Evolutionary conservation across 2,888 invertebrate genomes (phyloP).

Genomic region (Athripsodes cinereus): DNA sequence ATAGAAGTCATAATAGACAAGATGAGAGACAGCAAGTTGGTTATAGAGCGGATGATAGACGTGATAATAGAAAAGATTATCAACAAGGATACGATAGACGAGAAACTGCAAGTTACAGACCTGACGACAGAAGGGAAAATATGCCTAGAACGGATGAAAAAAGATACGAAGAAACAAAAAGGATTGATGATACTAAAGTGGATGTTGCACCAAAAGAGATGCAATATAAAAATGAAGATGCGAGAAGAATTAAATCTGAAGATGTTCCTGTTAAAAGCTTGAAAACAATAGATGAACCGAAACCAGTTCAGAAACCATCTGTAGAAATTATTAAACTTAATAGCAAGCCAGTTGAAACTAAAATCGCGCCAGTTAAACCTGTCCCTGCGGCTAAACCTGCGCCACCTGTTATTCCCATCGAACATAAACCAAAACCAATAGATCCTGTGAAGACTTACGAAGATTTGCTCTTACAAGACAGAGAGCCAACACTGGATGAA

Average conservation of each 20-base stretch:
- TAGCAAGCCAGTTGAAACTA: neutral
- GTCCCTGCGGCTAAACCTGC: neutral
- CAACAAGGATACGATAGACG: neutral
- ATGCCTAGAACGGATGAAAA: neutral
- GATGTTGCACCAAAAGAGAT: neutral
- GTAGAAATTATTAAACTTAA: neutral
- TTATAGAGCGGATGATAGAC: conserved; percentile 9
- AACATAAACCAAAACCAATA: neutral
- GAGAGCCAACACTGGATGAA: conserved; percentile 18
- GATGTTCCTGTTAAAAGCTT: neutral
- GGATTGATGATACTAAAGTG: neutral
- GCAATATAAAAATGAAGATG: neutral
- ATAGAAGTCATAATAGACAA: conserved; percentile 5
- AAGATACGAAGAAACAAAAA: neutral
- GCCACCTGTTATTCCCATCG: neutral
- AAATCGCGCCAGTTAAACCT: neutral
- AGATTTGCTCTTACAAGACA: conserved; percentile 2
- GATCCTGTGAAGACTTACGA: conserved; percentile 4
- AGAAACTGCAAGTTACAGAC: neutral
- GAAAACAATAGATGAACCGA: neutral
- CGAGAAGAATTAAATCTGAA: neutral
- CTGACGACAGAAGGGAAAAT: neutral
- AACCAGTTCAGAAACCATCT: neutral
- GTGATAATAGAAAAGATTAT: neutral
- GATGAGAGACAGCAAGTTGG: conserved; percentile 3